phyloP scores from a whole-genome alignment of 64 coral and sea anemone species.

The Anthopleura sola region DNA sequence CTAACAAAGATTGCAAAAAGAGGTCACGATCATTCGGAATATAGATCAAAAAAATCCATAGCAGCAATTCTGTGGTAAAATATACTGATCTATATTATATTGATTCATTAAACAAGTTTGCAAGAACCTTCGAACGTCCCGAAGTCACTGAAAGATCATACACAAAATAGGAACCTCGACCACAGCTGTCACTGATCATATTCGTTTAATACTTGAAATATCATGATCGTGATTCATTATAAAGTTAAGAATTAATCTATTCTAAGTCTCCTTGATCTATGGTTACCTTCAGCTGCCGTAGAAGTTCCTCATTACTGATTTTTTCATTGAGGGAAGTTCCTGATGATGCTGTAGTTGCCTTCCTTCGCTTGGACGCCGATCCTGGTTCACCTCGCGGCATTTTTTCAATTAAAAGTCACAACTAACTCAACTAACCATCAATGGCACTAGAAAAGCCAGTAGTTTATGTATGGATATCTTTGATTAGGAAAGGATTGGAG shows the following conservation, averaged over 20 bases:
- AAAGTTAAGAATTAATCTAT: neutral
- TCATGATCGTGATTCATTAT: neutral
- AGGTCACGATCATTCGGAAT: neutral
- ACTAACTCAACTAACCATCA: neutral
- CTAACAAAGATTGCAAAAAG: no score
- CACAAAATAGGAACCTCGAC: neutral
- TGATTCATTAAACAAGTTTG: neutral
- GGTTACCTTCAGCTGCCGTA: conserved; percentile 69
- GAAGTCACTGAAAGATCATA: neutral
- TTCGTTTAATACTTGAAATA: neutral
- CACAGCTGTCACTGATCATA: neutral
- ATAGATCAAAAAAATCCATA: neutral
- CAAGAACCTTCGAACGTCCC: neutral
- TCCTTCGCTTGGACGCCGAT: conserved; percentile 40
- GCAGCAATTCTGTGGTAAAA: neutral
- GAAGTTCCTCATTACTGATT: conserved; percentile 71
- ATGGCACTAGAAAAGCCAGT: neutral
- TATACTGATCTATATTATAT: neutral
- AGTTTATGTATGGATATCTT: neutral
- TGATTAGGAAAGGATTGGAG: neutral
- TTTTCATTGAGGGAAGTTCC: conserved; percentile 57
- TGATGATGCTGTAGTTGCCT: neutral
- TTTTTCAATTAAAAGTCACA: neutral
- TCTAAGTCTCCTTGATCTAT: neutral
- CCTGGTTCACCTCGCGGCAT: conserved; percentile 53